Conservation (phyloP, 92 coral and sea anemone genomes). For the Muricea muricata region DNA sequence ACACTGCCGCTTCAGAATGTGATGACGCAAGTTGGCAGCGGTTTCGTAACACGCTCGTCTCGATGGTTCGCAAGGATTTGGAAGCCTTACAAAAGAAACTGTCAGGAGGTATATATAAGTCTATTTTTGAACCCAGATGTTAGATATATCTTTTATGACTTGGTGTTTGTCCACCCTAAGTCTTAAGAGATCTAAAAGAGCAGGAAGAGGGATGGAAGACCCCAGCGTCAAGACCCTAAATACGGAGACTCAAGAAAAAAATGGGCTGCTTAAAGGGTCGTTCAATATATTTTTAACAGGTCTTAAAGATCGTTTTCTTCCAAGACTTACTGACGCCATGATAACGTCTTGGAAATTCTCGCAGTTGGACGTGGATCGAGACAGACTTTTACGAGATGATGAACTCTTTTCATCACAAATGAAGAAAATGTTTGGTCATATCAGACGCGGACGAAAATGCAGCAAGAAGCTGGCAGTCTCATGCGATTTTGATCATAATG, state of each 20-base stretch:
- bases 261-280: no score
- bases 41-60: slow-evolving; percentile 68
- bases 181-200: no score
- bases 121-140: no score
- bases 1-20: slow-evolving; percentile 90
- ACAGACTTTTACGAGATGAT: slow-evolving; percentile 63
- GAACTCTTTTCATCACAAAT: slow-evolving; percentile 78
- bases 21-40: slow-evolving; percentile 70
- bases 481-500: slow-evolving; percentile 82
- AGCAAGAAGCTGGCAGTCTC: slow-evolving; percentile 80
- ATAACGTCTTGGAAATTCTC: slow-evolving; percentile 89
- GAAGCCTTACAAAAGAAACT: slow-evolving; percentile 16
- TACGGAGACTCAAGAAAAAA: no score
- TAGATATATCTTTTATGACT: no score
- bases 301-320: no score
- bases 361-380: slow-evolving; percentile 79
- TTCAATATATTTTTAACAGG: no score
- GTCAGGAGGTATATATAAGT: slow-evolving; percentile 15
- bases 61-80: slow-evolving; percentile 74
- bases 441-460: slow-evolving; percentile 91
- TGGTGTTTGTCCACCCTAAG: no score
- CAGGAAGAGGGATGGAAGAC: no score
- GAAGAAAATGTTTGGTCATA: slow-evolving; percentile 79
- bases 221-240: no score
- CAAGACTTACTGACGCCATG: slow-evolving; percentile 70